Base-by-base conservation (phyloP, 1,140 invertebrate species). In the Trachymyrmex septentrionalis region DNA sequence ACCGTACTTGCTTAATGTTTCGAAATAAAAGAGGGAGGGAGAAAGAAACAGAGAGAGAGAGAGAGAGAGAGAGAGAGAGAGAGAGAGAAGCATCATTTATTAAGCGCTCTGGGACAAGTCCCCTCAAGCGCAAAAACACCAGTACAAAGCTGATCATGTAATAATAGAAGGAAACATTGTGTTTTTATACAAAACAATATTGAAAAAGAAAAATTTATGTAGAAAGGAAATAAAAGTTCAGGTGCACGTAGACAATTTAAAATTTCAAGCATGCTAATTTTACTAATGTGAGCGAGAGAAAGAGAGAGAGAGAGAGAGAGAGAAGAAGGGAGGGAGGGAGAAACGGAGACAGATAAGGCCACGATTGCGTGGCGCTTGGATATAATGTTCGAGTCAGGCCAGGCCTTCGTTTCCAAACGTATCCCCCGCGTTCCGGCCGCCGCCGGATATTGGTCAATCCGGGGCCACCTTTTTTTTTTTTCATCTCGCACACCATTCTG, bases 381-480 rank as follows among this genome's bases (percentile, higher is more conserved):
- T 92, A 91, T 92, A 90, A 78, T 61, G 75, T 55, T 87, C 53
- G 80, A 84, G 86, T 63, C 72, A 24, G 72, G 67, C 66, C 85
- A 90, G 92, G 63, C 92, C 92, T 92, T 93, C 91, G 86, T 93
- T 93, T 91, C 91, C 92, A 92, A 90, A 90, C 86, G 80, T 82
- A 90, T 87, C 86, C 67, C 88, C 66, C 88, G 69, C 44, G 77
- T 63, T 57, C 73, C 71, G 63, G 78, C 89, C 92, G 90, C 87
- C 92, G 89, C 91, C 92, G 92, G 92, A 93, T 92, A 88, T 92
- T 93, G 88, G 88, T 91, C 88, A 92, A 92, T 84, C 21, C 81
- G 27, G 38, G 66, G n/a, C 57, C n/a, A 66, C 34, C n/a, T 80
- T 61, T 86, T 80, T 27, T n/a, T n/a, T 80, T 87, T 86, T 86